Base-by-base conservation (phyloP, 2,888 invertebrate species). In the Apamea monoglypha region DNA sequence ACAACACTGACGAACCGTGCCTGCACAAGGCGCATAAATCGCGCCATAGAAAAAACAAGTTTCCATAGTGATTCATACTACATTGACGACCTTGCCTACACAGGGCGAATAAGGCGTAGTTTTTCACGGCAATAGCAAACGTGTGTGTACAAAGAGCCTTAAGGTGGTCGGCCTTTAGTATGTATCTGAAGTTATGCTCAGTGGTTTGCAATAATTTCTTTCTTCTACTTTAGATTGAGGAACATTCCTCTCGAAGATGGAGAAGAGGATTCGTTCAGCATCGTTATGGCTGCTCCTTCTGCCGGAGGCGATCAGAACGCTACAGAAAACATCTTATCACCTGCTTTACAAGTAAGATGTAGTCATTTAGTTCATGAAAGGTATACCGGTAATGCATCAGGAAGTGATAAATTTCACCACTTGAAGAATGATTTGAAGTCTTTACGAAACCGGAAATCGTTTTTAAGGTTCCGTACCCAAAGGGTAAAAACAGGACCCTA, bases 221-320 rank as follows among this genome's bases (percentile, higher is more conserved):
- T 36, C 12, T 66, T 32, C 14, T 47, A 10, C 10, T 79, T 80
- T 81, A 98, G 98, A 80, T 97, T 99, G 91, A 98, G 98, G 84
- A 98, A 98, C 92, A 99, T 99, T 91, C 98, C 99, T 0, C 94
- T 99, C 83, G 99, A 99, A 94, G 99, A 99, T 92, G 98, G 98
- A 0, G 99, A 99, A 90, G 99, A 99, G 89, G 98, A 98, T 88
- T 97, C 97, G 0, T 96, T 97, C 90, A 97, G 97, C 87, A 96
- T 97, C 78, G 96, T 97, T 0, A 98, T 98, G 95, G 97, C 98
- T 66, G 97, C 97, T 10, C 96, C 97, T 0, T 92, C 96, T 1
- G 97, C 97, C 32, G 96, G 97, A 10, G 97, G 97, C 14, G 98
- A 98, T 81, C 97, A 96, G 68, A 96, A 96, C 83, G 97, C 97